A percentile compares a stretch with the other conserved stretches of the same genome.
Conservation (phyloP, 2,113 vertebrate genomes). For the Nicator chloris region DNA sequence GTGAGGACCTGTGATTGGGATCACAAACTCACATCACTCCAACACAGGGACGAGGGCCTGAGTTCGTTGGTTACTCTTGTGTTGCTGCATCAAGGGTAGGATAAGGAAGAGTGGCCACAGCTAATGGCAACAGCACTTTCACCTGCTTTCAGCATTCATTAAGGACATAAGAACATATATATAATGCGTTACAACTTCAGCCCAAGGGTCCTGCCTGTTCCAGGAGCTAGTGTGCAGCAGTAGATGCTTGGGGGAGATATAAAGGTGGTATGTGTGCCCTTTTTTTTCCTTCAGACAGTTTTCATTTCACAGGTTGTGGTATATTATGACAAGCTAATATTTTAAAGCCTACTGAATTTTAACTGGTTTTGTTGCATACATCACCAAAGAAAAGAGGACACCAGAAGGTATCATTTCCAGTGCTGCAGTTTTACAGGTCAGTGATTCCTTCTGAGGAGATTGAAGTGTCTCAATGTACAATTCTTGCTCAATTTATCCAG, state of each 20-base stretch:
- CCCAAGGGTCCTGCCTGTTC: not conserved
- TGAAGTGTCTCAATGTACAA: not conserved
- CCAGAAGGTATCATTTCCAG: not conserved
- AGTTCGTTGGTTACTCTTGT: not conserved
- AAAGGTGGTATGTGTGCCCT: not conserved
- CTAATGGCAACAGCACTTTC: not conserved
- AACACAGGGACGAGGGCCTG: not conserved
- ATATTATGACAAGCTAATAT: not conserved
- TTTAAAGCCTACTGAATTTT: not conserved
- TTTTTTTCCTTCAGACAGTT: not conserved
- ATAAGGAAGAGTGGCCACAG: not conserved
- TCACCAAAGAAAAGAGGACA: not conserved
- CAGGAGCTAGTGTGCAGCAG: not conserved
- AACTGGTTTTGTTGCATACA: not conserved
- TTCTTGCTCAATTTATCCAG: slow-evolving; percentile 3
- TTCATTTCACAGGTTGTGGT: not conserved
- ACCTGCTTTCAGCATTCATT: not conserved
- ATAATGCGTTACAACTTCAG: not conserved
- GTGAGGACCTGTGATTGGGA: fast-evolving
- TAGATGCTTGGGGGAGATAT: not conserved
- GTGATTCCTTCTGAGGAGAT: not conserved
- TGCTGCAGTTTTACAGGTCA: slow-evolving; percentile 18
- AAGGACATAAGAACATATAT: not conserved
- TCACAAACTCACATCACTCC: not conserved
- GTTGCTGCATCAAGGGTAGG: not conserved